Percentiles rank a stretch among this genome's conserved stretches.
Conservation (phyloP, 2,113 vertebrate genomes). For the Leuciscus idus region DNA sequence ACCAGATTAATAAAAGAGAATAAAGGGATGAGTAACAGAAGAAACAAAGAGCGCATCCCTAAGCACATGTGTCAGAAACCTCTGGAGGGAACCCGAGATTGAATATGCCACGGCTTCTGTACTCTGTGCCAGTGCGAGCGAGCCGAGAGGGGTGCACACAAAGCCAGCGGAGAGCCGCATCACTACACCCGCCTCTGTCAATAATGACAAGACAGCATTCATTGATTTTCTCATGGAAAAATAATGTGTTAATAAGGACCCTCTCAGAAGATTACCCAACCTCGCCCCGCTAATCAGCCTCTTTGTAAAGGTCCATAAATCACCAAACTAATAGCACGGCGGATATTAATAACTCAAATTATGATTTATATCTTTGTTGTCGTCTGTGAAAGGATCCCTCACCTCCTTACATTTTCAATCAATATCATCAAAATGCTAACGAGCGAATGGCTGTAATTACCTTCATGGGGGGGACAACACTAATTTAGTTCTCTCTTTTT, state of each 20-base stretch:
- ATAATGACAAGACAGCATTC: conserved; percentile 55
- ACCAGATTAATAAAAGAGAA: conserved; percentile 12
- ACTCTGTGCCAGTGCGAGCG: neutral
- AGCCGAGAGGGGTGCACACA: neutral
- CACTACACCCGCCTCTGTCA: conserved; percentile 47
- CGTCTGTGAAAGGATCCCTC: conserved; percentile 61
- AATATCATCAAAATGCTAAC: conserved; percentile 60
- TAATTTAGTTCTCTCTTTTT: conserved; percentile 47
- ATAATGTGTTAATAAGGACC: conserved; percentile 67
- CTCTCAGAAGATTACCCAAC: conserved; percentile 62
- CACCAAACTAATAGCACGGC: conserved; percentile 63
- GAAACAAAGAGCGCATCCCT: conserved; percentile 38
- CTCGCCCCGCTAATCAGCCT: conserved; percentile 64
- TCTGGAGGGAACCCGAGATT: conserved; percentile 2
- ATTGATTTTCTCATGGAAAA: conserved; percentile 62
- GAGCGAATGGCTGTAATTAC: conserved; percentile 62
- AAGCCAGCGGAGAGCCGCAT: conserved; percentile 16
- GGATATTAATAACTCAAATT: conserved; percentile 68
- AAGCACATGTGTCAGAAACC: conserved; percentile 25
- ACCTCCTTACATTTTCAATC: conserved; percentile 61
- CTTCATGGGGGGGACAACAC: conserved; percentile 53
- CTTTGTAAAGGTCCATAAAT: conserved; percentile 65
- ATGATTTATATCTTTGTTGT: conserved; percentile 69
- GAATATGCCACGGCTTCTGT: neutral
- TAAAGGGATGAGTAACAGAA: conserved; percentile 6